These are phyloP conservation scores for Colaptes auratus DNA, from an alignment of 2,113 vertebrate species.

Conservation along the genomic window DNA sequence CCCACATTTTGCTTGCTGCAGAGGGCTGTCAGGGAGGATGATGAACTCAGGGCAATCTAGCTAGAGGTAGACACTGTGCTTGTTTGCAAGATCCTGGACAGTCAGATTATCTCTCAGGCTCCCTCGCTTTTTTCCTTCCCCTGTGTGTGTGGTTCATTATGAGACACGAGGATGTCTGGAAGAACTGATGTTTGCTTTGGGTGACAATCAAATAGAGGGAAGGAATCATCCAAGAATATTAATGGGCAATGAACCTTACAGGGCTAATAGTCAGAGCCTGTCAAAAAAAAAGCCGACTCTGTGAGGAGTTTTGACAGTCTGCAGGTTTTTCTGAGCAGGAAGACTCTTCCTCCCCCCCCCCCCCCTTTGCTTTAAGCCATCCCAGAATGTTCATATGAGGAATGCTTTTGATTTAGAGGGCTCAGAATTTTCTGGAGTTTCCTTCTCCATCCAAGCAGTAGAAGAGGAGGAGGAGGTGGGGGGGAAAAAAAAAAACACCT, in stretches of 20 bases:
- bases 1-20: not conserved
- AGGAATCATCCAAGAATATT: not conserved
- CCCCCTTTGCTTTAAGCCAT: not conserved
- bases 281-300: conserved; percentile 43
- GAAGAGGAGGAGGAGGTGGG: not conserved
- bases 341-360: not conserved
- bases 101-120: not conserved
- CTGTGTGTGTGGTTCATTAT: not conserved
- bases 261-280: conserved; percentile 23
- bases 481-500: not conserved
- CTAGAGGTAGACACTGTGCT: not conserved
- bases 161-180: not conserved
- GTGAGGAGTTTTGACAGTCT: conserved; percentile 6
- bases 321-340: not conserved
- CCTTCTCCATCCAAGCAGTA: not conserved
- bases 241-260: not conserved
- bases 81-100: not conserved
- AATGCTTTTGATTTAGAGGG: not conserved
- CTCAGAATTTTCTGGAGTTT: not conserved
- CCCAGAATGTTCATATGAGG: not conserved
- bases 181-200: conserved; percentile 36
- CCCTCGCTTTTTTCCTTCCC: not conserved
- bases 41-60: not conserved
- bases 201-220: conserved; percentile 43
- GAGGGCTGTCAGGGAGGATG: not conserved